Evolutionary conservation across 2,888 invertebrate species (phyloP).

Genomic region (Lasioglossum lativentre): DNA sequence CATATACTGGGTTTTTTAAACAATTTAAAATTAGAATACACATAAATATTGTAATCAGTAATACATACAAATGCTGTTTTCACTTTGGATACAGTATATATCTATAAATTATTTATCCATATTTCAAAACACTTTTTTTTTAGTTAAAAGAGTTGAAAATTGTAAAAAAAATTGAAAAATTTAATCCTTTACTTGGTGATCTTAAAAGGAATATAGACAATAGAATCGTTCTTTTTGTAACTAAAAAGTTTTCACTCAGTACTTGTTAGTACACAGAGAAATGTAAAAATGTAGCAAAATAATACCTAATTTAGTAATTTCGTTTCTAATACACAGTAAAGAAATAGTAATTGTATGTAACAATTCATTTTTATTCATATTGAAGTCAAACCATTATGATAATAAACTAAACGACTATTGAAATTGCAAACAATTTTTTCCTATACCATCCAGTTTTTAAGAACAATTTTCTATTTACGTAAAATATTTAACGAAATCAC

Average conservation of each 20-base stretch:
- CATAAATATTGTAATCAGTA: neutral
- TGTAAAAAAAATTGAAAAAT: neutral
- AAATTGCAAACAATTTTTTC: neutral
- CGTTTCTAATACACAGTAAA: neutral
- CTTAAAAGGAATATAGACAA: neutral
- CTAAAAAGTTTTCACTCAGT: neutral
- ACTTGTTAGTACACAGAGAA: no score
- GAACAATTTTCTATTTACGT: neutral
- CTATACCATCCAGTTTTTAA: neutral
- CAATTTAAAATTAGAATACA: constrained; percentile 2
- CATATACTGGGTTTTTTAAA: neutral
- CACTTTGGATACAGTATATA: neutral
- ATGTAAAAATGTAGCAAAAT: no score
- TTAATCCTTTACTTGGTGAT: constrained; percentile 45
- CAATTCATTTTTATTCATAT: neutral
- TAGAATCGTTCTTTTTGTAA: neutral
- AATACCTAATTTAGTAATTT: no score
- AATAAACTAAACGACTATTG: neutral
- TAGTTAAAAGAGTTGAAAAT: neutral
- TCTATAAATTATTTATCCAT: neutral
- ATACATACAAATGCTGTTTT: neutral
- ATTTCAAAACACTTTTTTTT: constrained; percentile 9
- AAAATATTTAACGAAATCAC: neutral
- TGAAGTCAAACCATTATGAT: neutral
- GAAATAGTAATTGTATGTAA: neutral